A percentile compares a stretch with the other conserved stretches of the same genome.
Evolutionary conservation across 2,888 invertebrate genomes (phyloP).

Genomic region (Platypus cylindrus): DNA sequence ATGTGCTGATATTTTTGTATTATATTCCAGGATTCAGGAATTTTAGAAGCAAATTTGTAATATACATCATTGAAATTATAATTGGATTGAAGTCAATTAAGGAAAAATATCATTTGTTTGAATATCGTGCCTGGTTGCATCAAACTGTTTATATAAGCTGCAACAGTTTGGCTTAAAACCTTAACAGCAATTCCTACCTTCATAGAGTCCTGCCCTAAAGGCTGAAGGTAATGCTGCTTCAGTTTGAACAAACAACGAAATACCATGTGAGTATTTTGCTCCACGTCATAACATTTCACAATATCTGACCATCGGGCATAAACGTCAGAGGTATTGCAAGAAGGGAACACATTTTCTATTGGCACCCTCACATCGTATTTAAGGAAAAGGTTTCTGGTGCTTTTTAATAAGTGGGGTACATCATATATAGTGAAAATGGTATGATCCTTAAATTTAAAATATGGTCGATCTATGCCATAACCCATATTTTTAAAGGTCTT

Average conservation of each 20-base stretch:
- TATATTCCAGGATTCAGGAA: too few species aligned
- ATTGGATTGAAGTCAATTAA: too few species aligned
- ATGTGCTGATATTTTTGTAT: too few species aligned
- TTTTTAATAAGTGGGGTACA: constrained; percentile 9
- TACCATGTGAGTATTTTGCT: not conserved
- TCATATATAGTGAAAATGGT: constrained; percentile 6
- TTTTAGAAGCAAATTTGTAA: too few species aligned
- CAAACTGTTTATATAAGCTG: constrained; percentile 10
- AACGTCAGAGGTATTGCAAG: constrained; percentile 2
- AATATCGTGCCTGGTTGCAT: constrained; percentile 5
- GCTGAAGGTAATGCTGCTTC: constrained; percentile 10
- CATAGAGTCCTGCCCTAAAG: constrained; percentile 16
- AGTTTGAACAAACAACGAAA: not conserved
- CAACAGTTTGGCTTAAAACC: constrained; percentile 9
- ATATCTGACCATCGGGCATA: constrained; percentile 3
- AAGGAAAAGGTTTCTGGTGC: constrained; percentile 8
- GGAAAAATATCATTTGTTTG: too few species aligned
- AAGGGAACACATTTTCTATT: too few species aligned
- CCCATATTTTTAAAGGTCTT: not conserved
- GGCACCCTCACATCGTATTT: constrained; percentile 14
- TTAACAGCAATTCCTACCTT: constrained; percentile 18
- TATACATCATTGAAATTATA: too few species aligned
- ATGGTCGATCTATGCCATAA: constrained; percentile 2
- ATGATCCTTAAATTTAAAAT: constrained; percentile 2
- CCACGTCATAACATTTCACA: not conserved